These are phyloP conservation scores for Phoenicopterus ruber DNA, from an alignment of 2,113 vertebrate species.

Conservation along the genomic window DNA sequence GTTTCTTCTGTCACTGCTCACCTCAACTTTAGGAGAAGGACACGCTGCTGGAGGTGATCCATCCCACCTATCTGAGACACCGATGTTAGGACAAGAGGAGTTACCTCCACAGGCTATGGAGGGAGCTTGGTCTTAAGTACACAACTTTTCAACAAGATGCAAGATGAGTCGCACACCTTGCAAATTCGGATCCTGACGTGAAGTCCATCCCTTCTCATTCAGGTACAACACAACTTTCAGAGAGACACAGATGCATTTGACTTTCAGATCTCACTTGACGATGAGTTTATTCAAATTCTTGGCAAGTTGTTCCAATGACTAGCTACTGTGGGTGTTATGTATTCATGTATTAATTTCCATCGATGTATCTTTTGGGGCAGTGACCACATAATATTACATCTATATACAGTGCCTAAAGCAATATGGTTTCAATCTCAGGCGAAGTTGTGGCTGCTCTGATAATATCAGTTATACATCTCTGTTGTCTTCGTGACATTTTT, in stretches of 20 bases:
- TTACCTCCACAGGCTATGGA: neutral
- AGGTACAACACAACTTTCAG: neutral
- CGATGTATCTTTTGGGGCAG: neutral
- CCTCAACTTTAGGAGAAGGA: neutral
- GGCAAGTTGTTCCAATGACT: neutral
- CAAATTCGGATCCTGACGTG: neutral
- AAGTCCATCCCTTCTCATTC: neutral
- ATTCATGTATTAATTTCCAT: neutral
- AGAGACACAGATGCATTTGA: neutral
- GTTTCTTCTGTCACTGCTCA: neutral
- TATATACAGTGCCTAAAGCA: neutral
- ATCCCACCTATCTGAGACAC: neutral
- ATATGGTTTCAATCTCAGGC: neutral
- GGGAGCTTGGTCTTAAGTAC: neutral
- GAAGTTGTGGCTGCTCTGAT: neutral
- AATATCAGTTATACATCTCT: neutral
- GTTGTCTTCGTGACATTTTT: neutral
- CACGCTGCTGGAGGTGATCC: neutral
- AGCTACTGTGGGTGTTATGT: fast-evolving
- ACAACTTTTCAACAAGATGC: neutral
- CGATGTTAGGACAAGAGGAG: neutral
- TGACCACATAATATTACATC: neutral
- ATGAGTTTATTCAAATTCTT: neutral
- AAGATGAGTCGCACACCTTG: neutral
- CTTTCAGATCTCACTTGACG: neutral